Evolutionary conservation across 1,140 invertebrate species (phyloP), one percentile per base, ranked within the genome.

Genomic region (Drosophila rhopaloa): DNA sequence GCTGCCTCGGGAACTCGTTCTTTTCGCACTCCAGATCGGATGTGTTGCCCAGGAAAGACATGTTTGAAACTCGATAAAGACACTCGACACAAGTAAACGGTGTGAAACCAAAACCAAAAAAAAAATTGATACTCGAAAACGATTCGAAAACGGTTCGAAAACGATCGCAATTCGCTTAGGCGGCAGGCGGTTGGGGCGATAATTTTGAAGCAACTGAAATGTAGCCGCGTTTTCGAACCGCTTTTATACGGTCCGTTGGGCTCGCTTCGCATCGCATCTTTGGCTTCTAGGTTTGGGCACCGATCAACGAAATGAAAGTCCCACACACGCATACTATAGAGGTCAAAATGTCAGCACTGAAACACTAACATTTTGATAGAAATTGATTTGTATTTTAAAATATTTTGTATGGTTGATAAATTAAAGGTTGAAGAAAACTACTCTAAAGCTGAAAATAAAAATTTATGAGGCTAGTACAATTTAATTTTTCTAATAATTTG

Each of bases 21-120:
- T 92, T 92, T 77, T 92, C 92, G 70, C 91, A 91, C 48, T 92
- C 91, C 63, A 91, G 63, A 53, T 92, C 91, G 35, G 91, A 92
- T 51, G 90, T 81, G 70, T 91, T 92, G 50, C 91, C 91, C 41
- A 92, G 81, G 55, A 91, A 92, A 44, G 90, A 91, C 91, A 92
- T 92, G 24, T 46, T 63, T 8, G 38, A 11, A 43, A 13, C 40
- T 4, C 37, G 24, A n/a, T 32, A 35, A 13, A 2, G 29, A 32
- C 29, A 32, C 24, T 24, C 41, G 40, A 16, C 24, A 44, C 9
- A 38, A 29, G n/a, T 27, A 27, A 14, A 41, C 27, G 35, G 2
- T 10, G 27, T 29, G 11, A 44, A 63, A 58, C 41, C 38, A 43
- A 43, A 40, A 38, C 9, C 43, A 48, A 47, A 53, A 70, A 47